Evolutionary conservation across 2,797 vertebrate species (phyloP).

Genomic region (Furcifer pardalis): DNA sequence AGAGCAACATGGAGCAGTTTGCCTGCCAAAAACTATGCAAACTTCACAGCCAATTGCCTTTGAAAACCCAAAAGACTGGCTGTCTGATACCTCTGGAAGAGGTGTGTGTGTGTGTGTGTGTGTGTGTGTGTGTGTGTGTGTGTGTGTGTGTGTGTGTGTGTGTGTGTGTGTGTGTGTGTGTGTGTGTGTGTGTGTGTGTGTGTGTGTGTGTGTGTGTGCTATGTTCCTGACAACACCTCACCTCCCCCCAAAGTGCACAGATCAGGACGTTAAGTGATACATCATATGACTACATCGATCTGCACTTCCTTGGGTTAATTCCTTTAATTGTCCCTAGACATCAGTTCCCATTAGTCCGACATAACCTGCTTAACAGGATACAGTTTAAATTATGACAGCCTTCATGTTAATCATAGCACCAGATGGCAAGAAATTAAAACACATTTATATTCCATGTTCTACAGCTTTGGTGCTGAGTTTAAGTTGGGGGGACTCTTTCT

Average conservation of each 20-base stretch:
- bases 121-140: no score
- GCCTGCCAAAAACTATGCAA: constrained; percentile 59
- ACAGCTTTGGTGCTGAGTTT: constrained; percentile 29
- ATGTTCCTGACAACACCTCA: no score
- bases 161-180: no score
- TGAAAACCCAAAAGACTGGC: constrained; percentile 37
- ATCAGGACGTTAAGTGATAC: constrained; percentile 43
- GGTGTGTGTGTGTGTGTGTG: constrained; percentile 1
- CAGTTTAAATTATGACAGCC: constrained; percentile 65
- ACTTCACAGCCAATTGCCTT: constrained; percentile 40
- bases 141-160: neutral
- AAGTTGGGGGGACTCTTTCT: neutral
- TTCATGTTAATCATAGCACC: constrained; percentile 54
- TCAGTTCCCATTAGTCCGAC: constrained; percentile 67
- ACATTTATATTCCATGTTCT: neutral
- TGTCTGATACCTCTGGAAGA: neutral
- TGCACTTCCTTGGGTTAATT: constrained; percentile 62
- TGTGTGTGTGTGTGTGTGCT: no score
- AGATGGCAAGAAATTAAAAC: constrained; percentile 44
- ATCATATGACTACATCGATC: constrained; percentile 51
- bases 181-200: no score
- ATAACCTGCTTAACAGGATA: constrained; percentile 59
- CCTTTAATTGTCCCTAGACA: constrained; percentile 68
- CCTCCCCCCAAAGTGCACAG: neutral
- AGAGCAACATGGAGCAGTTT: constrained; percentile 50